Conservation (phyloP, 2,888 invertebrate species). For the Aproaerema taeniolella region DNA sequence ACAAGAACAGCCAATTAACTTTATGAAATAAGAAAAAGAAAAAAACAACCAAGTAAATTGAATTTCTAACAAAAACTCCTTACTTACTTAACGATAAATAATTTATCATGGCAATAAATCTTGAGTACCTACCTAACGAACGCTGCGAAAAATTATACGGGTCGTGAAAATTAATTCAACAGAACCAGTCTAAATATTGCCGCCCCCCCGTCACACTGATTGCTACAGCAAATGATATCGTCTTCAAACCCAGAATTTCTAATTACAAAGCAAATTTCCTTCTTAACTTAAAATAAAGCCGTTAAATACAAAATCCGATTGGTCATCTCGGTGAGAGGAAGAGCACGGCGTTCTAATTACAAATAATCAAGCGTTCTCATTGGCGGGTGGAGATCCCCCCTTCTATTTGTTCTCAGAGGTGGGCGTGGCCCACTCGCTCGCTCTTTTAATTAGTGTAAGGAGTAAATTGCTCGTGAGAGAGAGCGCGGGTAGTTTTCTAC, state of each 20-base stretch:
- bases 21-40: no score
- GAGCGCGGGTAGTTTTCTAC: conserved; percentile 58
- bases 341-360: conserved; percentile 73
- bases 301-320: conserved; percentile 66
- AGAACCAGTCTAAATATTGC: conserved; percentile 29
- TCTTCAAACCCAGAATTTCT: conserved; percentile 40
- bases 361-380: conserved; percentile 73
- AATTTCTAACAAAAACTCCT: background rate
- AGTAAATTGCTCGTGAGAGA: conserved; percentile 76
- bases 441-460: conserved; percentile 78
- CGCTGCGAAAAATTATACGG: conserved; percentile 15
- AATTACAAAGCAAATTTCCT: conserved; percentile 52
- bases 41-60: background rate
- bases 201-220: conserved; percentile 48
- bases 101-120: conserved; percentile 7
- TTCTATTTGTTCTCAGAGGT: conserved; percentile 69
- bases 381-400: conserved; percentile 63
- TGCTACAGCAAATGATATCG: conserved; percentile 48
- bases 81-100: conserved; percentile 1
- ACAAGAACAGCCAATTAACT: no score
- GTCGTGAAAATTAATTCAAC: conserved; percentile 30
- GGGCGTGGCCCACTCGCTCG: conserved; percentile 71
- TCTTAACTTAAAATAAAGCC: conserved; percentile 43
- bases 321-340: conserved; percentile 69
- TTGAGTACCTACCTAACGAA: conserved; percentile 9